These are phyloP conservation scores for Melieria crassipennis DNA, from an alignment of 2,888 invertebrate genomes.

Conservation along the genomic window DNA sequence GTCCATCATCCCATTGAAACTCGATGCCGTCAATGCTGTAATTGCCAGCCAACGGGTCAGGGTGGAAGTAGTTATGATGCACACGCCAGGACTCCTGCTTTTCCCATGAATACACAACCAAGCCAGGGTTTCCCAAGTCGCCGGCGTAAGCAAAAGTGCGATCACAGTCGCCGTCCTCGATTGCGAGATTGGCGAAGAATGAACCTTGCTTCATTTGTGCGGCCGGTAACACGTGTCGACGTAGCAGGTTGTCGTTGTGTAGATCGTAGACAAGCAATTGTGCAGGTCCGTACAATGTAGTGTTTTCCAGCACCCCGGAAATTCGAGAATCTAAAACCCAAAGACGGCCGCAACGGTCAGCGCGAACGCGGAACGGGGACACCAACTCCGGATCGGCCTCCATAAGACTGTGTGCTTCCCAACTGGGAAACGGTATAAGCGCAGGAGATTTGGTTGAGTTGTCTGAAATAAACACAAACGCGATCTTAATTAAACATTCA, in stretches of 20 bases:
- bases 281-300: slow-evolving; percentile 69
- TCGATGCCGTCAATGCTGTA: slow-evolving; percentile 76
- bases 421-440: slow-evolving; percentile 81
- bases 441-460: slow-evolving; percentile 73
- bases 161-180: slow-evolving; percentile 79
- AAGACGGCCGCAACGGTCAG: slow-evolving; percentile 79
- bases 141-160: slow-evolving; percentile 78
- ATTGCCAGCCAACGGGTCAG: slow-evolving; percentile 77
- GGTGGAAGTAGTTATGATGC: slow-evolving; percentile 75
- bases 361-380: slow-evolving; percentile 78
- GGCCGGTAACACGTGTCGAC: slow-evolving; percentile 73
- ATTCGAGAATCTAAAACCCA: slow-evolving; percentile 84
- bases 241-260: slow-evolving; percentile 74
- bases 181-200: slow-evolving; percentile 79
- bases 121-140: slow-evolving; percentile 75
- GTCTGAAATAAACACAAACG: slow-evolving; percentile 68
- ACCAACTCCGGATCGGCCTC: slow-evolving; percentile 73
- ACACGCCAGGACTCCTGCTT: slow-evolving; percentile 79
- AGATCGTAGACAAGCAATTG: slow-evolving; percentile 78
- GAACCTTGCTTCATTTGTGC: slow-evolving; percentile 75
- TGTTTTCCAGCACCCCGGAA: slow-evolving; percentile 70
- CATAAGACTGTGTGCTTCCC: slow-evolving; percentile 77
- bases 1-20: slow-evolving; percentile 81
- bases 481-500: background rate
- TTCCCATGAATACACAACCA: slow-evolving; percentile 81